Percentiles rank a stretch among this genome's conserved stretches.
These are phyloP conservation scores for Folsomia manolachei DNA, from an alignment of 2,888 invertebrate genomes.

Conservation along the genomic window DNA sequence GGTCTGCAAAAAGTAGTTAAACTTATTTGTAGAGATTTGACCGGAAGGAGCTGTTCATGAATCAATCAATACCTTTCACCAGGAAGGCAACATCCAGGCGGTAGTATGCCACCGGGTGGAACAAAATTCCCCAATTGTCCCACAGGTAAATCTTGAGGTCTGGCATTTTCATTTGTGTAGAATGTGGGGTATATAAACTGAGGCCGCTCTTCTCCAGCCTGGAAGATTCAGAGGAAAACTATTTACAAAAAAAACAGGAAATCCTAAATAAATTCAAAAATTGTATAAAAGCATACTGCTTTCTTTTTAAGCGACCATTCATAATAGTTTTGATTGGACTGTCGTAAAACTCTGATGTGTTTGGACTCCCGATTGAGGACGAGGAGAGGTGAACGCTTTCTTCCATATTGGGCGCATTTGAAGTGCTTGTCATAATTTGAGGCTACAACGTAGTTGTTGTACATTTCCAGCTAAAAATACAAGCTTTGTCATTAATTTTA, in stretches of 20 bases:
- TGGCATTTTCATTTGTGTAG: conserved; percentile 34
- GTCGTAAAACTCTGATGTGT: conserved; percentile 42
- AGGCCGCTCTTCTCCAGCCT: conserved; percentile 42
- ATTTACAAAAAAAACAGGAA: not conserved
- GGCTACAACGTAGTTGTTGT: conserved; percentile 49
- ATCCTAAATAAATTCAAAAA: not conserved
- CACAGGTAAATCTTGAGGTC: conserved; percentile 34
- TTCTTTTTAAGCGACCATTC: conserved; percentile 34
- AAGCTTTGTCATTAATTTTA: too few species aligned
- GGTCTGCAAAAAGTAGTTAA: not conserved
- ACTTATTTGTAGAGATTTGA: too few species aligned
- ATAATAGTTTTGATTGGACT: conserved; percentile 37
- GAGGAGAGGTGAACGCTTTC: conserved; percentile 42
- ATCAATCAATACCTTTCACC: too few species aligned
- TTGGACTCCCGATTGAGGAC: conserved; percentile 47
- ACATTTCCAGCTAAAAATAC: too few species aligned
- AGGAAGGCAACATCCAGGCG: not conserved
- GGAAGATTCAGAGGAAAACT: not conserved
- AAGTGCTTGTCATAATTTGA: conserved; percentile 47
- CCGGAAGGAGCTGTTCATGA: too few species aligned
- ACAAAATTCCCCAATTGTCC: conserved; percentile 39
- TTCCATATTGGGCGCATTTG: conserved; percentile 46
- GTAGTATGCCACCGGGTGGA: conserved; percentile 18
- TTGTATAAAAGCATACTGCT: conserved; percentile 25
- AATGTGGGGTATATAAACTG: conserved; percentile 38